Base-by-base conservation (phyloP, 2,888 invertebrate species). In the Drosophila mimica region DNA sequence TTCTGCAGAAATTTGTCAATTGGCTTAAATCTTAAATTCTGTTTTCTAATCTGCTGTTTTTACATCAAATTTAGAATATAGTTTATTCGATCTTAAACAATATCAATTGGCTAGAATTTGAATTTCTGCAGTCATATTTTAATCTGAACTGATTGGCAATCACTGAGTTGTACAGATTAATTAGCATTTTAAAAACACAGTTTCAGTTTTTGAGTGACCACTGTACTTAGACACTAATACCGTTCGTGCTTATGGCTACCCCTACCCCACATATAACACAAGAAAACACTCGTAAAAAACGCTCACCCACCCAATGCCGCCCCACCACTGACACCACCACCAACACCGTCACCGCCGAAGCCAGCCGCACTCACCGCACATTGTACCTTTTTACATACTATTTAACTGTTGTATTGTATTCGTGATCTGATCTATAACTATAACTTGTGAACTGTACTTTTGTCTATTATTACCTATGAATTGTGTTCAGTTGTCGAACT, bases 341-440 rank as follows among this genome's bases (percentile, higher is more conserved):
- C 80, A 65, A 74, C 73, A 56, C 63, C 67, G 59, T 72, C 67
- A 67, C 78, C 70, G 76, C 88, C 65, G 73, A 79, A 72, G 78
- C 81, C 80, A 75, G 75, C 66, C 83, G 81, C 87, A 86, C 88
- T 83, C 89, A 90, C 89, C 87, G 89, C 87, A 88, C 91, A 80
- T 88, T 89, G 87, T 88, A 88, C 87, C 87, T 88, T 89, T 87
- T 75, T 73, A 70, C 68, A 68, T 57, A 85, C 80, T 88, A 79
- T 67, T 90, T 79, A 82, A 79, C 88, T 90, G 74, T 85, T 85
- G 88, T 77, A 88, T 89, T 88, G 88, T 79, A 82, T 85, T 81
- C 76, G 81, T 81, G 74, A 80, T 82, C 79, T 69, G 68, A 46
- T 46, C 46, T 78, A 59, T 74, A 77, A 75, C 75, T 75, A 49